Evolutionary conservation across 2,113 vertebrate species (phyloP), one percentile per base, ranked within the genome.

Genomic region (Daboia siamensis): DNA sequence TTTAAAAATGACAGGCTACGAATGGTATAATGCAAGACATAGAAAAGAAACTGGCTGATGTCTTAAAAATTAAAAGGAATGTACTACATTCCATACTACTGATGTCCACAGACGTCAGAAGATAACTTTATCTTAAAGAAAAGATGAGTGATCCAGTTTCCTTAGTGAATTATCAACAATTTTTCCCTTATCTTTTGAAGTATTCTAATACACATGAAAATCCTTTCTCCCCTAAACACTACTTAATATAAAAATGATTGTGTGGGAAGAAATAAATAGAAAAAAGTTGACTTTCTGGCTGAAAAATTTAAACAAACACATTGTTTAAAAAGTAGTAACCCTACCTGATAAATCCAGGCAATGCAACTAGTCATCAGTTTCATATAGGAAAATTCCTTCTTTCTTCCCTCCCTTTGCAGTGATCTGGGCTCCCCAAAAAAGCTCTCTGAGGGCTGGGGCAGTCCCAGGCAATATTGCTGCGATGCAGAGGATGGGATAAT

Each of bases 261-360:
- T 23, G 39, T 20, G 56, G 94, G 52, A 92, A 39, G 4, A 87
- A 55, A 48, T 39, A 56, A 57, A 88, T 0, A 89, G 88, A 94
- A 94, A 61, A 90, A 9, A 46, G 26, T 48, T 59, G 55, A 89
- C 87, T 94, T 90, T 80, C n/a, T 44, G 39, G 29, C 39, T 80
- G 8, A 33, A 74, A 90, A 39, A 29, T 80, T 80, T 61, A 48
- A 26, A 80, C 33, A 20, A 64, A 64, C 10, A 64, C 39, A 12
- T n/a, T 54, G 15, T 39, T 33, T 64, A 51, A 90, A 74, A 20
- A 15, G 17, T 52, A 33, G 17, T 4, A n/a, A 59, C 4, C 17
- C 57, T 23, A 46, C 8, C 11, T 69, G 33, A 52, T 26, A 90
- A 11, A 56, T 55, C 55, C 23, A 90, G 33, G 33, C 52, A 55